Conservation (phyloP, 2,888 invertebrate genomes). For the Drosophila kanekoi region DNA sequence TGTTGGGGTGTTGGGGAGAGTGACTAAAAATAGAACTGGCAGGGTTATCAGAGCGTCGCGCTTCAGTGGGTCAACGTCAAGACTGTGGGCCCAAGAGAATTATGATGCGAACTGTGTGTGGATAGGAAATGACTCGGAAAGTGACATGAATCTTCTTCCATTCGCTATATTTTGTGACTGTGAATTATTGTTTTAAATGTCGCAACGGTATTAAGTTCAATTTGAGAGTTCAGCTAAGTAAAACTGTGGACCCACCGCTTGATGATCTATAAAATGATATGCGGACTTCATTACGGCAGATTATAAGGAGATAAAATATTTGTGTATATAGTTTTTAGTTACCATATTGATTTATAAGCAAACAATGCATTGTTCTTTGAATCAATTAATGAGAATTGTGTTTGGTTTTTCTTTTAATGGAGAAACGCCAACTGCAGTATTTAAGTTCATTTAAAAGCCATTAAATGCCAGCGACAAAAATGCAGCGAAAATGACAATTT, state of each 20-base stretch:
- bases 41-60: slow-evolving; percentile 77
- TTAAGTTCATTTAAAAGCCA: slow-evolving; percentile 35
- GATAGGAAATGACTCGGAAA: slow-evolving; percentile 46
- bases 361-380: neutral
- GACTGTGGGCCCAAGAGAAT: slow-evolving; percentile 40
- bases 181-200: slow-evolving; percentile 30
- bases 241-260: neutral
- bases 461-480: slow-evolving; percentile 22
- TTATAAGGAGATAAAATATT: too few relatives aligned
- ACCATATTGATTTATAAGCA: too few relatives aligned
- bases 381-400: slow-evolving; percentile 2
- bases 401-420: too few relatives aligned
- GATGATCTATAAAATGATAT: neutral
- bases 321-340: too few relatives aligned
- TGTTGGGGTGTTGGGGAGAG: slow-evolving; percentile 14
- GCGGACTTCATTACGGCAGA: too few relatives aligned
- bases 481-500: slow-evolving; percentile 51
- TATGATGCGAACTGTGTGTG: slow-evolving; percentile 38
- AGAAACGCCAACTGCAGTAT: neutral
- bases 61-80: slow-evolving; percentile 73
- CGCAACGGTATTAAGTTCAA: slow-evolving; percentile 31
- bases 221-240: slow-evolving; percentile 1
- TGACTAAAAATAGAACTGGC: slow-evolving; percentile 61
- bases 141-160: slow-evolving; percentile 32
- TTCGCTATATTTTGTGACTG: slow-evolving; percentile 21